Percentiles rank a stretch among this genome's conserved stretches.
These are phyloP conservation scores for Pseudochirops cupreus DNA, from an alignment of 2,797 vertebrate genomes.

Conservation along the genomic window DNA sequence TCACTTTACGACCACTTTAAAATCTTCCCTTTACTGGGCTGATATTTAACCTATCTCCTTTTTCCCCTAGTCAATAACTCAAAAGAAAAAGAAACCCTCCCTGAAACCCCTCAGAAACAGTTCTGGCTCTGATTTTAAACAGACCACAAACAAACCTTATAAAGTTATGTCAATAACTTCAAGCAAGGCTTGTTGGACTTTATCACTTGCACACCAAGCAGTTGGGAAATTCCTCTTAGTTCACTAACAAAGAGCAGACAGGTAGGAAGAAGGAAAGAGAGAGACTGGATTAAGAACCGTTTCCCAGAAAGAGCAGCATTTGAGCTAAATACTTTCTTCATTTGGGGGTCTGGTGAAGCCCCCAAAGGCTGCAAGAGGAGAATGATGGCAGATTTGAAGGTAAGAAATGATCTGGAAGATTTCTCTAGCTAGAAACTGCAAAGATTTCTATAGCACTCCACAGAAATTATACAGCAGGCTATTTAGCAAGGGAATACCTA, in stretches of 20 bases:
- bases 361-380: constrained; percentile 20
- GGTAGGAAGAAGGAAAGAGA: background rate
- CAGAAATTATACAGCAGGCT: background rate
- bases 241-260: background rate
- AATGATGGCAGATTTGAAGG: constrained; percentile 83
- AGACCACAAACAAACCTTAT: constrained; percentile 84
- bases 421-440: background rate
- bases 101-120: constrained; percentile 52
- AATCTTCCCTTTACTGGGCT: constrained; percentile 39
- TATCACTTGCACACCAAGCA: constrained; percentile 73
- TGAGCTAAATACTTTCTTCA: background rate
- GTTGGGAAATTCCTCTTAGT: constrained; percentile 39
- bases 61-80: background rate
- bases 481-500: background rate
- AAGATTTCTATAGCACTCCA: constrained; percentile 9
- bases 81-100: background rate
- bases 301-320: constrained; percentile 10
- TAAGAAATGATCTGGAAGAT: constrained; percentile 74
- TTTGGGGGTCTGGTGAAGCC: constrained; percentile 45
- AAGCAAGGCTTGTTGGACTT: constrained; percentile 81
- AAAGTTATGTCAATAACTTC: constrained; percentile 84
- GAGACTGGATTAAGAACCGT: background rate
- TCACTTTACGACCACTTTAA: background rate
- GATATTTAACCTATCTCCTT: constrained; percentile 41
- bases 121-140: constrained; percentile 84